Conservation (phyloP, 2,113 vertebrate genomes). For the Thymallus thymallus region DNA sequence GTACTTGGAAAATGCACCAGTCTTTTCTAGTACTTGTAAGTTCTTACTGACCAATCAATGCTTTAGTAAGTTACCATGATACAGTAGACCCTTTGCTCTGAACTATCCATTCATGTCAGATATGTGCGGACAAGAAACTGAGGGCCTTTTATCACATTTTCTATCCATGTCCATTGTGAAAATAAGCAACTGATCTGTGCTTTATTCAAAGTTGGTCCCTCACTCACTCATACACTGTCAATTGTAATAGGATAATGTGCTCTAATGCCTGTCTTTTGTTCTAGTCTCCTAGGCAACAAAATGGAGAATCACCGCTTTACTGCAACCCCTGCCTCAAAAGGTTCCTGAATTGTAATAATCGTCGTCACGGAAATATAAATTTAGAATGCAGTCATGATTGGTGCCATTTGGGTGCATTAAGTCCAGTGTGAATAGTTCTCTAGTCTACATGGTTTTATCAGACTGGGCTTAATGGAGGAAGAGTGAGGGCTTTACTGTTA, state of each 20-base stretch:
- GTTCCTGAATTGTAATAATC: constrained; percentile 37
- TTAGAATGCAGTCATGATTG: constrained; percentile 53
- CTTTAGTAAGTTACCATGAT: background rate
- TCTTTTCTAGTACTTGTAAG: background rate
- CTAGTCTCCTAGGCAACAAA: constrained; percentile 53
- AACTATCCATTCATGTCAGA: background rate
- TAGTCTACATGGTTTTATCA: background rate
- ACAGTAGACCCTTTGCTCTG: background rate
- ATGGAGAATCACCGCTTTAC: constrained; percentile 1
- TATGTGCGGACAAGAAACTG: background rate
- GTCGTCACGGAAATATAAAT: constrained; percentile 41
- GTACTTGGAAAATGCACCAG: background rate
- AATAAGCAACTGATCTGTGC: constrained; percentile 21
- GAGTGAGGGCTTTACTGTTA: constrained; percentile 11
- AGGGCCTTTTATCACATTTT: background rate
- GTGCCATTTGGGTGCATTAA: constrained; percentile 62
- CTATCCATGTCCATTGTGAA: constrained; percentile 4
- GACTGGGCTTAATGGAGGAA: background rate
- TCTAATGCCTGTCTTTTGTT: constrained; percentile 39
- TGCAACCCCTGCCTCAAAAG: constrained; percentile 22
- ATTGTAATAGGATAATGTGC: constrained; percentile 23
- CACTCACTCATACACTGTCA: background rate
- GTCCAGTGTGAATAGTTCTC: constrained; percentile 17
- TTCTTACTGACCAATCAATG: background rate
- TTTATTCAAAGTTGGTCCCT: background rate